These are phyloP conservation scores for Micropterix aruncella DNA, from an alignment of 2,888 invertebrate species.

Conservation along the genomic window DNA sequence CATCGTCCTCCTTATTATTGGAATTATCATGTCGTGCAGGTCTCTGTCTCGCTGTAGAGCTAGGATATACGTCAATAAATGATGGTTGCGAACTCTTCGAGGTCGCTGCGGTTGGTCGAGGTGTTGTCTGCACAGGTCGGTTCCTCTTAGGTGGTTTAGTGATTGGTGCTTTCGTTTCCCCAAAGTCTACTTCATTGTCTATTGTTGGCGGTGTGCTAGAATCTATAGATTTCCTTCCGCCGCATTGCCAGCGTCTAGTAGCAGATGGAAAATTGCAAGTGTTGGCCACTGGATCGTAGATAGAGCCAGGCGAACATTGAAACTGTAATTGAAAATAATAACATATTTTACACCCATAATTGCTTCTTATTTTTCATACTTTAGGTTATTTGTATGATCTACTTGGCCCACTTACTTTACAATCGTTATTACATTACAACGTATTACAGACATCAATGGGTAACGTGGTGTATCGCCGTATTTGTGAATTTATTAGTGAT, in stretches of 20 bases:
- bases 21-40: neutral
- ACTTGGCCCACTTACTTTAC: too few relatives aligned
- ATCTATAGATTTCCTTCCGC: conserved; percentile 18
- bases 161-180: conserved; percentile 3
- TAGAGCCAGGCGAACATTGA: conserved; percentile 60
- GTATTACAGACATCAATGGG: too few relatives aligned
- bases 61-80: neutral
- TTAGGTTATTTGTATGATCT: too few relatives aligned
- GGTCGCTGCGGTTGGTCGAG: conserved; percentile 3
- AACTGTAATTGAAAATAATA: conserved; percentile 42
- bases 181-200: conserved; percentile 4
- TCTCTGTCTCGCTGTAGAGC: neutral
- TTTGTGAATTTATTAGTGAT: too few relatives aligned
- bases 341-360: too few relatives aligned
- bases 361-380: too few relatives aligned
- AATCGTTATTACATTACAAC: too few relatives aligned
- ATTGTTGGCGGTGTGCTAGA: conserved; percentile 5
- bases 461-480: too few relatives aligned
- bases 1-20: conserved; percentile 1
- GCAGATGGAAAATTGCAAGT: conserved; percentile 57
- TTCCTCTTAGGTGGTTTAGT: conserved; percentile 1
- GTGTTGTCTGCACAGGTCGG: neutral
- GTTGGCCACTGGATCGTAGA: conserved; percentile 52
- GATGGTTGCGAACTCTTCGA: neutral
- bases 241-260: conserved; percentile 55